A percentile compares a stretch with the other conserved stretches of the same genome.
Conservation (phyloP, 1,140 invertebrate species). For the Saccostrea cuccullata region DNA sequence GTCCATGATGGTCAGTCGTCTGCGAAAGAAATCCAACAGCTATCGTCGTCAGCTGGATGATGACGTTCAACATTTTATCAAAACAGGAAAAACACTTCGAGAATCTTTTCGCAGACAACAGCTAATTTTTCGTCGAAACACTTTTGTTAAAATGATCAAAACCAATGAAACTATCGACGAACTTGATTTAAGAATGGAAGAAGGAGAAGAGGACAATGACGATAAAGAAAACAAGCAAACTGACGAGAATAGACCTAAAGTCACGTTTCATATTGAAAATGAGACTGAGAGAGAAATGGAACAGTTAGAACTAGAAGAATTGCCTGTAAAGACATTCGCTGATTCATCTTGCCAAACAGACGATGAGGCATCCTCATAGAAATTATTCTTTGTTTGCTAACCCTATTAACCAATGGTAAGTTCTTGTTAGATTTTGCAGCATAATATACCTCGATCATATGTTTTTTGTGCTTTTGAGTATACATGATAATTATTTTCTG, state of each 20-base stretch:
- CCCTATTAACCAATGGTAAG: background rate
- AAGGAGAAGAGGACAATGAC: background rate
- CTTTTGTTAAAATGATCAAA: conserved; percentile 16
- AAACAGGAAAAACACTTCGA: background rate
- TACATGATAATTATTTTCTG: background rate
- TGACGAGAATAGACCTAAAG: background rate
- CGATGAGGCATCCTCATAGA: background rate
- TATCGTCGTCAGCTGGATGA: background rate
- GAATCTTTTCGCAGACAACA: background rate
- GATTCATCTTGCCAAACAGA: conserved; percentile 31
- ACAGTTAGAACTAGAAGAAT: background rate
- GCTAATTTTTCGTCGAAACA: background rate
- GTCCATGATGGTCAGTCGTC: conserved; percentile 45
- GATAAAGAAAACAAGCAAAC: background rate
- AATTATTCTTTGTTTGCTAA: background rate
- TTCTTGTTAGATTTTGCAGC: background rate
- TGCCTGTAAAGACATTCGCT: conserved; percentile 3
- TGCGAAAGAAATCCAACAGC: conserved; percentile 1
- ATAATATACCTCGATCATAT: background rate
- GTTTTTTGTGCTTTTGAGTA: background rate
- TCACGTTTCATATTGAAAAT: conserved; percentile 12
- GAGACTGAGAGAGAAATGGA: background rate
- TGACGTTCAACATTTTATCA: conserved; percentile 14
- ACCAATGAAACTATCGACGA: background rate
- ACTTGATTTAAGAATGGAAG: background rate